Evolutionary conservation across 2,113 vertebrate genomes (phyloP).

Genomic region (Brachypodius melanocephalos): DNA sequence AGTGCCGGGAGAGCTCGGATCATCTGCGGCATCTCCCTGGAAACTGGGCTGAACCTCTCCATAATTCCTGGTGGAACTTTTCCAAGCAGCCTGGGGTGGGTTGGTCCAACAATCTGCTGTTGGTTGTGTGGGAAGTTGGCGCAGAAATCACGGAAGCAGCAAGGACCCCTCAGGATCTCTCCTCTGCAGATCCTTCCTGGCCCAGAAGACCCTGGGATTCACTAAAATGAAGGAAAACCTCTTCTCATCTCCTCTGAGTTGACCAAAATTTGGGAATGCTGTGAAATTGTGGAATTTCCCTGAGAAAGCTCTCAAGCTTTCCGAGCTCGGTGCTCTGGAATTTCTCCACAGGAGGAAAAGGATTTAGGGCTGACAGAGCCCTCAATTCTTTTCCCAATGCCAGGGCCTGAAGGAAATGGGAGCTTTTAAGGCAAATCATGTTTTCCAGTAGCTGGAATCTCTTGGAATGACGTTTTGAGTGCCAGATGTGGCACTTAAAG

Average conservation of each 20-base stretch:
- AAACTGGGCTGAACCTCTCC: neutral
- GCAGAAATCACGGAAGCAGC: neutral
- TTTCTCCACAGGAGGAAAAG: neutral
- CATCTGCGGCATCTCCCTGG: neutral
- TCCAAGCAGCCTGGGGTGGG: too few species aligned
- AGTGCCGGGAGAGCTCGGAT: neutral
- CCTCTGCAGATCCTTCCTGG: neutral
- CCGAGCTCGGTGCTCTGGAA: neutral
- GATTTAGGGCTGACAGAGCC: neutral
- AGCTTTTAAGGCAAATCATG: neutral
- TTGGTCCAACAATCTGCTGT: rapidly evolving
- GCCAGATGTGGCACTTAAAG: neutral
- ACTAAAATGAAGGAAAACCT: neutral
- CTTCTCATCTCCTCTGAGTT: neutral
- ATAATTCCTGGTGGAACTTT: neutral
- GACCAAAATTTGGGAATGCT: neutral
- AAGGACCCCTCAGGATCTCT: neutral
- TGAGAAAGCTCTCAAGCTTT: neutral
- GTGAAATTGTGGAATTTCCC: neutral
- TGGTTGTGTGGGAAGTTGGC: neutral
- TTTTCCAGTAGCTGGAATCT: neutral
- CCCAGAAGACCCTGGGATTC: neutral
- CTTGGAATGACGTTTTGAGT: neutral
- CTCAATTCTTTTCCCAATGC: rapidly evolving
- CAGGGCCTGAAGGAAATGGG: neutral